Evolutionary conservation across 2,888 invertebrate species (phyloP), one percentile per base, ranked within the genome.

Genomic region (Troglohyphantes excavatus): DNA sequence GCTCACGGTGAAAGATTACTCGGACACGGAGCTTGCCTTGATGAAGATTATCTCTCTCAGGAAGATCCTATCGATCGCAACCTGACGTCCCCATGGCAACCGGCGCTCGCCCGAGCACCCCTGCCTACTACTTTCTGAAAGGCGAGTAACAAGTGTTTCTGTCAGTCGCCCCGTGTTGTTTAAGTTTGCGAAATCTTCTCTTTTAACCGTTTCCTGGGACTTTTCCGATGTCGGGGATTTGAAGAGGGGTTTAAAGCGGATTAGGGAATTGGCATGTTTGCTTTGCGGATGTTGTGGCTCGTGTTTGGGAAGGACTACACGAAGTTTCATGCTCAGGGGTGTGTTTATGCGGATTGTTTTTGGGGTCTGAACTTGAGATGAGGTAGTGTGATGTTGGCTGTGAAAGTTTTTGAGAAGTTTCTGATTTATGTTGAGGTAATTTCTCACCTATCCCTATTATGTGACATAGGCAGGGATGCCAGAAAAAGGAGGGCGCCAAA

Each of bases 91-190:
- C n/a, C 53, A 84, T 84, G 59, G 23, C 53, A 33, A 84, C 84
- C 21, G 19, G 21, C 23, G 75, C 29, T 33, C 59, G 70, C 68
- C 27, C n/a, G n/a, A 3, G 33, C 3, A 33, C 3, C 3, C 53
- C 68, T 63, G 61, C 73, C 46, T 65, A 65, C 73, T 39, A 29
- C 43, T 59, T 43, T 53, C 33, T 68, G 59, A 82, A 73, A 68
- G 63, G 43, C 53, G 75, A 75, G 88, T 88, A 88, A 88, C 88
- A 88, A 88, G 82, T 88, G 88, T 88, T 75, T 75, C 73, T 82
- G 82, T 88, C 88, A 88, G 65, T 53, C 17, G 39, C 59, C 53
- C 73, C 73, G 67, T 43, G 59, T 75, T 53, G 53, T 82, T 75
- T 65, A 82, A 88, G 88, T 75, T 82, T 82, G 67, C 46, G 63